phyloP scores from a whole-genome alignment of 2,113 vertebrate species.

The Leiothrix lutea region DNA sequence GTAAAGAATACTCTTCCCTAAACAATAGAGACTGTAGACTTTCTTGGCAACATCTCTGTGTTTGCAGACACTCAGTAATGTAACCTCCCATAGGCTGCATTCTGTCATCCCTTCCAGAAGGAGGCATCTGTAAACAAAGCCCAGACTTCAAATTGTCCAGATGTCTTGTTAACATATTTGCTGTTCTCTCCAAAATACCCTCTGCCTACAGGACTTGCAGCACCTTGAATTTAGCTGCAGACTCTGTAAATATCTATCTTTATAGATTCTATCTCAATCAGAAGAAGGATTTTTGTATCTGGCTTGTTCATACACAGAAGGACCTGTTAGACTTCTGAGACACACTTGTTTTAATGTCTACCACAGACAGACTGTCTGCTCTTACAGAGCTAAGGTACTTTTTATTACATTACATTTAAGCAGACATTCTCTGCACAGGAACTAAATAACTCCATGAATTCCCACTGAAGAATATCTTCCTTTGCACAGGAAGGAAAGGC shows the following conservation, averaged over 20 bases:
- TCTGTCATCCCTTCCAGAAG: background rate
- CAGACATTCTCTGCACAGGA: slow-evolving; percentile 15
- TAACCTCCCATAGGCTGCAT: background rate
- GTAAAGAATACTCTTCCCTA: background rate
- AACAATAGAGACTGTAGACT: background rate
- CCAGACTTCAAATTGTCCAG: background rate
- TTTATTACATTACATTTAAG: slow-evolving; percentile 37
- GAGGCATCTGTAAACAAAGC: background rate
- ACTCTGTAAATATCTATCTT: background rate
- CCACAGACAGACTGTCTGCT: slow-evolving; percentile 20
- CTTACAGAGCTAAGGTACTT: background rate
- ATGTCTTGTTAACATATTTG: background rate
- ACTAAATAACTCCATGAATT: background rate
- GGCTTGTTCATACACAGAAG: background rate
- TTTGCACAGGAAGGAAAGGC: background rate
- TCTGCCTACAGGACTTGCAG: background rate
- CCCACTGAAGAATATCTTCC: background rate
- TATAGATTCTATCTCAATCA: background rate
- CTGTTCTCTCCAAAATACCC: background rate
- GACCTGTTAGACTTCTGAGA: background rate
- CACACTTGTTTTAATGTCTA: background rate
- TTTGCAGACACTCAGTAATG: background rate
- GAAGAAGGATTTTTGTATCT: background rate
- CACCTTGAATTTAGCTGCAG: background rate
- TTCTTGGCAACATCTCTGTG: background rate